Evolutionary conservation across 2,888 invertebrate species (phyloP), one percentile per base, ranked within the genome.

Genomic region (Ischnura elegans): DNA sequence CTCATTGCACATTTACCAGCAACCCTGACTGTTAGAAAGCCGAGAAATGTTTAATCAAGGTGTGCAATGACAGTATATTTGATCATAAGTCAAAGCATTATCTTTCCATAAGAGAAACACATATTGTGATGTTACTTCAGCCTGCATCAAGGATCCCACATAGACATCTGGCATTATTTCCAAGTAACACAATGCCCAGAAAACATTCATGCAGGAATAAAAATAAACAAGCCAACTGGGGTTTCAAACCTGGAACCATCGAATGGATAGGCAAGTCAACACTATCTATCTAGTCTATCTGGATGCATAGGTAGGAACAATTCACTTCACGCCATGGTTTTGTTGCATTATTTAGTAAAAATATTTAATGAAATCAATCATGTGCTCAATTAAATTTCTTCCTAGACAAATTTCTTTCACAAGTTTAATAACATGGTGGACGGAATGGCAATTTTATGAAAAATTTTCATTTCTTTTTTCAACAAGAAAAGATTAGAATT

Each of bases 311-410:
- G 76, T 5, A 36, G 5, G 5, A 13, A 36, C 5, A 76, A 76
- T 36, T 76, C 1, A 36, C 29, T 76, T 29, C 36, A 76, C 29
- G 36, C 76, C 36, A 6, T 13, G 36, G 10, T 16, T 76, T 76
- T 76, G 76, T 13, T 76, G 76, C 76, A 76, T 36, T 76, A 76
- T 76, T 76, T 76, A n/a, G 76, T 76, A 76, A 76, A 76, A 76
- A 76, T 76, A 76, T 76, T 76, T 76, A 76, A 76, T 76, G 8
- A 29, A 36, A 29, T 29, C 36, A 76, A 76, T 76, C n/a, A 36
- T 76, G 76, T 76, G 76, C 76, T 76, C 76, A n/a, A n/a, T n/a
- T n/a, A 76, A 36, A 76, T 76, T 36, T 76, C 76, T 76, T n/a
- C 76, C 76, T 36, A 76, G 16, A 36, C 76, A 36, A 36, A 76